Evolutionary conservation across 2,888 invertebrate species (phyloP), one percentile per base, ranked within the genome.

Genomic region (Pantelozetes paolii): DNA sequence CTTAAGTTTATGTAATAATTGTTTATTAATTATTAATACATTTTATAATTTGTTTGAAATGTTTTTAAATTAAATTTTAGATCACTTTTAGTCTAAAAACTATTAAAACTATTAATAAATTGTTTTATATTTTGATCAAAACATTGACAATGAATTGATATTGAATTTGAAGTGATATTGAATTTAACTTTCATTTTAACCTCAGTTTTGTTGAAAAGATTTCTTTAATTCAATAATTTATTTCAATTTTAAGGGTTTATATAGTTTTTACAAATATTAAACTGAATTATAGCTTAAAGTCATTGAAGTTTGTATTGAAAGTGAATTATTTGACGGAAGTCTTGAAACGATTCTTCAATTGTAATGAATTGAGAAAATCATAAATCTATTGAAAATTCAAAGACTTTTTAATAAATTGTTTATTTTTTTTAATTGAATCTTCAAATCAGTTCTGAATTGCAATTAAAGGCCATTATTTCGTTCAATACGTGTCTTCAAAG

Each of bases 111-210:
- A 9, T 20, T 15, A 50, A 50, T 50, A 50, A 20, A 50, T 20
- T 15, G 2, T 11, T 18, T 32, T 2, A 28, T 13, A 15, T 28
- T 62, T 28, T 32, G 15, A 67, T 32, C 13, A 62, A n/a, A 26
- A n/a, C 30, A 32, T 62, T 62, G 30, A 62, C 36, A 62, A 32
- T 62, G n/a, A 36, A 23, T 67, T 50, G n/a, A 20, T 20, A 20
- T 36, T 36, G 6, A 36, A 5, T 36, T 36, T 36, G 6, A 67
- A 28, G 18, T 13, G 36, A n/a, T 32, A 67, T 23, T 67, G n/a
- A 67, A 67, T 32, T 23, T 1, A 32, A 32, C 23, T 8, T 36
- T 36, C 36, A 36, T 36, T 36, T 36, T 36, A 9, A 36, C 20
- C 20, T 50, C 45, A 11, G 45, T 50, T 20, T 36, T 36, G 36